Percentiles rank a stretch among this genome's conserved stretches.
phyloP scores from a whole-genome alignment of 2,113 vertebrate species.

The Hippocampus barbouri region DNA sequence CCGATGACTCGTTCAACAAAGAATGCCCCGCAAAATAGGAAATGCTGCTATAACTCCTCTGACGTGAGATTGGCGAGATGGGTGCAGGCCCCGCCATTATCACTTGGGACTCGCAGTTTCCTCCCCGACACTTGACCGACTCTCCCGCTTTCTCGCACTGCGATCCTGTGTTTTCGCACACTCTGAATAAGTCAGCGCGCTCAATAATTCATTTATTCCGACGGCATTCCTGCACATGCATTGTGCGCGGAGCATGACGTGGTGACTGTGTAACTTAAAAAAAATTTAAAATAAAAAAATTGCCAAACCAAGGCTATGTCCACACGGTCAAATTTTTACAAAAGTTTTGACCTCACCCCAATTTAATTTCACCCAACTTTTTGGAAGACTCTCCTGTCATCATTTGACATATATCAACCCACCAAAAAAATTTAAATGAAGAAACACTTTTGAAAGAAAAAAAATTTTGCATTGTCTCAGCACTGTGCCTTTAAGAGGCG shows the following conservation, averaged over 20 bases:
- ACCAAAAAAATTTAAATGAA: background rate
- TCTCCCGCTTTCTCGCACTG: constrained; percentile 18
- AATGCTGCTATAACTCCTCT: background rate
- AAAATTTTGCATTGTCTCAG: background rate
- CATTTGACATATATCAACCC: background rate
- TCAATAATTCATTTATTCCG: constrained; percentile 62
- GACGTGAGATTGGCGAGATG: constrained; percentile 22
- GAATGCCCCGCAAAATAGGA: background rate
- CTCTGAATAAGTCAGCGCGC: constrained; percentile 52
- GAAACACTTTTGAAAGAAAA: too few relatives aligned
- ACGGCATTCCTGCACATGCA: constrained; percentile 20
- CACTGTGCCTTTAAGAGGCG: too few relatives aligned
- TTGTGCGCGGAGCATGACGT: constrained; percentile 27
- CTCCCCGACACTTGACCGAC: constrained; percentile 22
- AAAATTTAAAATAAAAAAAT: too few relatives aligned
- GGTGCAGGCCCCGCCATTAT: constrained; percentile 38
- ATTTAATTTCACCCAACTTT: background rate
- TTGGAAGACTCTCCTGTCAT: background rate
- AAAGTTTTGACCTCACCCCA: background rate
- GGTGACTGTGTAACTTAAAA: background rate
- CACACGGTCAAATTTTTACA: too few relatives aligned
- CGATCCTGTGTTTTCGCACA: constrained; percentile 37
- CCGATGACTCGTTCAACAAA: background rate
- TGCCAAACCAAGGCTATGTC: too few relatives aligned
- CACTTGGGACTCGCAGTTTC: constrained; percentile 28